Base-by-base conservation (phyloP, 2,888 invertebrate genomes). In the Falcaria lacertinaria region DNA sequence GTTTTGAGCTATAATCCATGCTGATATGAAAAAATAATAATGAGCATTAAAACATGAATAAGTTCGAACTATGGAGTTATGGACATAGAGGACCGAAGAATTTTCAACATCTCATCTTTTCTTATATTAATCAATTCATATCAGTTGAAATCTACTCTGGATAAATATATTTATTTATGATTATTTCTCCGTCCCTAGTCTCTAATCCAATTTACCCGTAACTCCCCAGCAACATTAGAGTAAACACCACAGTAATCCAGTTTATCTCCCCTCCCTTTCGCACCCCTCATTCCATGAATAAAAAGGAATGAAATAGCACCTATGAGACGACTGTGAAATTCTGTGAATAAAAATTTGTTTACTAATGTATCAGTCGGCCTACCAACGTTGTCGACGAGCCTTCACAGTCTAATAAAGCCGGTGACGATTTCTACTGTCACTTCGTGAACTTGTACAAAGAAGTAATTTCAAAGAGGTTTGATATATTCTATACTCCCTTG, bases 271-370 rank as follows among this genome's bases (percentile, higher is more conserved):
- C 28, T 28, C 28, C 28, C 8, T 28, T 28, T 28, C 28, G 28
- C 28, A 11, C 28, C 28, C 28, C 28, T 4, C 11, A 22, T 28
- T 28, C 28, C 7, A 28, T 28, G 28, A 28, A 11, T 28, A 28
- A 11, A 11, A 28, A 11, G 11, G 1, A 28, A 28, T 11, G 28
- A 28, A 28, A 28, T 11, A 28, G 11, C 11, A 11, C 7, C 7
- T 7, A 28, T 7, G 11, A 7, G 8, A 11, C 28, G 28, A 11
- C 28, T 28, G 28, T 6, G 19, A 19, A 19, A 4, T 11, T 28
- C 28, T 28, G 28, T 6, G 19, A 19, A 19, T 19, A 28, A 1
- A 28, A 28, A 11, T 11, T 35, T 46, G 38, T 54, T 44, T 46
- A 40, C 38, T 39, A n/a, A n/a, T n/a, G n/a, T n/a, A n/a, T n/a